phyloP scores from a whole-genome alignment of 1,140 invertebrate genomes.

The Ceratitis capitata region DNA sequence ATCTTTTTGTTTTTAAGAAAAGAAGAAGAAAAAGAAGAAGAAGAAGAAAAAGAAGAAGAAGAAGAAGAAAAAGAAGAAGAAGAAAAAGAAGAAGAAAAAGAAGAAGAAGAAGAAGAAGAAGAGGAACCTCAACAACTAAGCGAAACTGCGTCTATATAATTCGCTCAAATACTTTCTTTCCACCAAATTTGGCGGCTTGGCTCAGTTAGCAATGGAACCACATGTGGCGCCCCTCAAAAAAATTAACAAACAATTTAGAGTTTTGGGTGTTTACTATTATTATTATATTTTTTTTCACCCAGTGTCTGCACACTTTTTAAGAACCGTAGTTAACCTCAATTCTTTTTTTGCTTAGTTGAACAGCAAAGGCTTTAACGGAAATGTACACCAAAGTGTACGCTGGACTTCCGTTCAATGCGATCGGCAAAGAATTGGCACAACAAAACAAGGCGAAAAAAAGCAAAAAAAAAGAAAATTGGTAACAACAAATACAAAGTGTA shows the following conservation, averaged over 20 bases:
- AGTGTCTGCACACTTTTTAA: neutral
- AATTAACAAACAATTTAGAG: neutral
- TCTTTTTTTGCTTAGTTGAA: neutral
- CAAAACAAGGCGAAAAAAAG: neutral
- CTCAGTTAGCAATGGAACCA: neutral
- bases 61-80: no score
- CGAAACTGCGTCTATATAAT: neutral
- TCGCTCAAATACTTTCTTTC: neutral
- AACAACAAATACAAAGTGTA: neutral
- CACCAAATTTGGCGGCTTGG: neutral
- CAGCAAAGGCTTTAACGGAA: conserved; percentile 18
- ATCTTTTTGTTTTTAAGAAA: no score
- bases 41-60: no score
- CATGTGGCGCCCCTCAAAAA: neutral
- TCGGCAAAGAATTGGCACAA: conserved; percentile 24
- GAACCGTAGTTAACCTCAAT: conserved; percentile 21
- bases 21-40: no score
- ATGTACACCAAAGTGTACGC: conserved; percentile 16
- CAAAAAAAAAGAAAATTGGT: neutral
- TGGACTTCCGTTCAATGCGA: conserved; percentile 2
- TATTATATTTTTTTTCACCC: no score
- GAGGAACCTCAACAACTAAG: no score
- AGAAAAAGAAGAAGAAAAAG: no score
- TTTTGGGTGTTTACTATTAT: no score
- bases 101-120: no score